phyloP scores from a whole-genome alignment of 2,888 invertebrate genomes.

The Acleris sparsana region DNA sequence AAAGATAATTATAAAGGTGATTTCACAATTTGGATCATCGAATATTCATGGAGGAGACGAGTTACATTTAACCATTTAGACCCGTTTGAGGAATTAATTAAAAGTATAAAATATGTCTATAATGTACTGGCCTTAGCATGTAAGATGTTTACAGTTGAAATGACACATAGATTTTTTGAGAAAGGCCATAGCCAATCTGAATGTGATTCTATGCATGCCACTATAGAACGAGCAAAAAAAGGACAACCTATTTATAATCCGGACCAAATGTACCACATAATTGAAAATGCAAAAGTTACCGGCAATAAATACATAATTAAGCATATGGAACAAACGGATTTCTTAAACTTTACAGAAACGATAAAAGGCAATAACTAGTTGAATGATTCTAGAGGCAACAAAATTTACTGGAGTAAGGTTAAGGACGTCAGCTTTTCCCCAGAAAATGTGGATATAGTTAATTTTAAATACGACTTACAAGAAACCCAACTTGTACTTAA shows the following conservation, averaged over 20 bases:
- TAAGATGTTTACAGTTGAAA: constrained; percentile 7
- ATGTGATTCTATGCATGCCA: constrained; percentile 31
- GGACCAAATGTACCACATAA: constrained; percentile 24
- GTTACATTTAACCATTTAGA: too few species aligned
- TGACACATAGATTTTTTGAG: constrained; percentile 35
- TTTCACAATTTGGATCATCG: too few species aligned
- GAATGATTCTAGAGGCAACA: background rate
- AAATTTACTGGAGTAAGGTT: background rate
- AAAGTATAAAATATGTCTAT: too few species aligned
- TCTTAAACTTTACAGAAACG: background rate
- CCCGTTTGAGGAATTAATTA: too few species aligned
- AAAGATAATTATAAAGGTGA: too few species aligned
- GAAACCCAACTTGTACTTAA: background rate
- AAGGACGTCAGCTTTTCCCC: background rate
- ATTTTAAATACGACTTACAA: background rate
- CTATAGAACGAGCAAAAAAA: too few species aligned
- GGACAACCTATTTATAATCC: constrained; percentile 29
- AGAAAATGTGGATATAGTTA: background rate
- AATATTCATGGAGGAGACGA: too few species aligned
- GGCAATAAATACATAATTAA: constrained; percentile 5
- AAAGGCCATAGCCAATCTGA: constrained; percentile 37
- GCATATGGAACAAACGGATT: constrained; percentile 1
- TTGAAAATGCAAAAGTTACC: constrained; percentile 5
- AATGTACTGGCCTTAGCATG: constrained; percentile 25
- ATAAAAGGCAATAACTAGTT: background rate